Base-by-base conservation (phyloP, 92 coral and sea anemone genomes). In the Phenganax subtilis region DNA sequence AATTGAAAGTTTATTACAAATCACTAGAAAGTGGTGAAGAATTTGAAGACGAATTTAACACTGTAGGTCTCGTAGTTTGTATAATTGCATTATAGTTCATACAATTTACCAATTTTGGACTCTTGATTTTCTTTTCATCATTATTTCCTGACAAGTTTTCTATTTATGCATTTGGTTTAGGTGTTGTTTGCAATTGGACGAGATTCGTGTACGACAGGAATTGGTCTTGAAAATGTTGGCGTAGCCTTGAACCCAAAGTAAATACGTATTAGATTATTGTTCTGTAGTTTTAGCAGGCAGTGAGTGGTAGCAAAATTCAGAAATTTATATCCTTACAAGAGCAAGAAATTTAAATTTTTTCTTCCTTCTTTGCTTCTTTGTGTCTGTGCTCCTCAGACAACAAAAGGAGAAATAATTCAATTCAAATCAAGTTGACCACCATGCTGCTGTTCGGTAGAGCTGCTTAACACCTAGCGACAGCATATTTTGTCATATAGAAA, bases 121-220 rank as follows among this genome's bases (percentile, higher is more conserved):
- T 59, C 25, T 59, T 59, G 65, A 59, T 7, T 20, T 29, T 71
- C 31, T 14, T 14, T 75, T 12, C 64, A 16, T 54, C 3, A 12
- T 0, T 75, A 1, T 25, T 2, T 76, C 25, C 27, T 14, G 4
- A 30, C 51, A 0, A 51, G 52, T 16, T 30, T 30, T 29, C 6
- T 68, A 44, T 17, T 16, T 6, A 3, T 30, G 37, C 3, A 11
- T 81, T 73, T 1, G 11, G 12, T 61, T 11, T 72, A 91, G 97
- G 92, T 96, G 60, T 82, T 96, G 86, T 90, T 90, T 82, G 99
- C 93, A 7, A 96, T 96, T 77, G 99, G 99, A 31, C 87, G 99
- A 75, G 97, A 96, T 83, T 89, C 99, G 0, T 96, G 96, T 67
- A 96, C 99, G 7, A 75, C 75, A 59, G 97, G 89, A 6, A 96